Base-by-base conservation (phyloP, 2,797 vertebrate species). In the Merluccius polli region DNA sequence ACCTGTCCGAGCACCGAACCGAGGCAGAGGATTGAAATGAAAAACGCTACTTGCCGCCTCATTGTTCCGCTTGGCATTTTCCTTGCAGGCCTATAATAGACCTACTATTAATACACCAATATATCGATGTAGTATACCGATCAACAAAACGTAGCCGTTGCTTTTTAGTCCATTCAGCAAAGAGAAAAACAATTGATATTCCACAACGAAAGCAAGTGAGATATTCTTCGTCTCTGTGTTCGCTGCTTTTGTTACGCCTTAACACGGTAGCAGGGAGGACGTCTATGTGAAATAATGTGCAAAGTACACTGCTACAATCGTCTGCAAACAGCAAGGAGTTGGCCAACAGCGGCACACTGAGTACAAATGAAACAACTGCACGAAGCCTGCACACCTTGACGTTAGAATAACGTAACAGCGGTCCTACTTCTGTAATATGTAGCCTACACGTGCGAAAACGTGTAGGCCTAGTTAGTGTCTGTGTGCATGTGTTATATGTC, bases 271-370 rank as follows among this genome's bases (percentile, higher is more conserved):
- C 32, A 38, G 73, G 7, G 16, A 13, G 36, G 24, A 74, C 18
- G 68, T 65, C 35, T 24, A 33, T 38, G 41, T 65, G 35, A 48
- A 21, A 30, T 78, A 11, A 33, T 10, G 67, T 18, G 81, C 36
- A 38, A 82, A 79, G 80, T 85, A 86, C 74, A 29, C 82, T 73
- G 70, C 38, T 59, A 48, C 73, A 81, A 79, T 11, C 13, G 16
- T 0, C 69, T 65, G 9, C 27, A 10, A 27, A 70, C n/a, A 73
- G 16, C 1, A 38, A 85, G 74, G 81, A 71, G 13, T 79, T 84
- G 79, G 82, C 67, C 79, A 86, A 89, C 86, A 88, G 89, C 86
- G 89, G 82, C 88, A 36, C 83, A 84, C 3, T 67, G 79, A 84
- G 88, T 85, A 72, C 27, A 81, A 12, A 24, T 0, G 0, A 44